Conservation (phyloP, 2,888 invertebrate genomes). For the Acholoe squamosa region DNA sequence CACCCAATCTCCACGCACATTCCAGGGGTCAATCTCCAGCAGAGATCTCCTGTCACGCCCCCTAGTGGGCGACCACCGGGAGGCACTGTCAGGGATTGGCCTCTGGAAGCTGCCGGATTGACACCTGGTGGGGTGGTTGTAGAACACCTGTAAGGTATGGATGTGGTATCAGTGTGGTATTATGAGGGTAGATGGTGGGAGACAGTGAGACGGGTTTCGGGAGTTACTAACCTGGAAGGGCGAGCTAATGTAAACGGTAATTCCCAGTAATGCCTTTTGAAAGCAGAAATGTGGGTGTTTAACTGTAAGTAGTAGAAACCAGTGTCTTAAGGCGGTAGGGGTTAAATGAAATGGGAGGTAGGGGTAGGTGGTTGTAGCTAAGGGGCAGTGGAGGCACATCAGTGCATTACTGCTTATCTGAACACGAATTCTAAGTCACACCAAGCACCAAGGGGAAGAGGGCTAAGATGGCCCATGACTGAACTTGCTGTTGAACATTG, state of each 20-base stretch:
- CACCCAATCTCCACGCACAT: too few relatives aligned
- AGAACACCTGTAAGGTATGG: constrained; percentile 12
- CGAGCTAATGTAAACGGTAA: too few relatives aligned
- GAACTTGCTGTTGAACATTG: too few relatives aligned
- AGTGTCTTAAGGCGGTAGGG: background rate
- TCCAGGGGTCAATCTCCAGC: constrained; percentile 40
- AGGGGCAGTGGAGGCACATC: background rate
- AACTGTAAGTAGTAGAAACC: background rate
- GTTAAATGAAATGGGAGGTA: background rate
- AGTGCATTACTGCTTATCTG: too few relatives aligned
- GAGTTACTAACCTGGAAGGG: too few relatives aligned
- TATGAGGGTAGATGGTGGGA: too few relatives aligned
- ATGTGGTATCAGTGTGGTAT: background rate
- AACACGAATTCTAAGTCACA: too few relatives aligned
- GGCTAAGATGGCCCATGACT: too few relatives aligned
- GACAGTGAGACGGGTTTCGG: too few relatives aligned
- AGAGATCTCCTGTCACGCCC: constrained; percentile 17
- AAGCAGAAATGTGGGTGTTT: too few relatives aligned
- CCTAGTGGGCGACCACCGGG: background rate
- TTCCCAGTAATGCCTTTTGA: too few relatives aligned
- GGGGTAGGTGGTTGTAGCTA: background rate
- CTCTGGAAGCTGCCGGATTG: background rate
- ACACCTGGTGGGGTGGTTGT: background rate
- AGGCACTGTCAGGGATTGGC: background rate
- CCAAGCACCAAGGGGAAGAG: too few relatives aligned